phyloP scores from a whole-genome alignment of 2,888 invertebrate species.

The Drosophila demipolita region DNA sequence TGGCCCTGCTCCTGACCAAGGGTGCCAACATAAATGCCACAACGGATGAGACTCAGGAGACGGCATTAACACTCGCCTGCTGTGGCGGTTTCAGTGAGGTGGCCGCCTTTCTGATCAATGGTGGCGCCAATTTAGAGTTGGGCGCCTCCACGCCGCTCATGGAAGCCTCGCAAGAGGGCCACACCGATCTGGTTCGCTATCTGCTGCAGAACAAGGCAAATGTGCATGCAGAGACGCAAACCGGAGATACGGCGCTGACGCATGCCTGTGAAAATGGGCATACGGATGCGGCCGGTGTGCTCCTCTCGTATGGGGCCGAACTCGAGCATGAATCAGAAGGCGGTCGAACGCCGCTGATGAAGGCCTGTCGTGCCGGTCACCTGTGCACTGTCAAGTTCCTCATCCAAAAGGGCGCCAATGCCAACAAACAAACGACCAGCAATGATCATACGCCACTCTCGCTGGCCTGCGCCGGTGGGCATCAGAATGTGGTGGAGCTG shows the following conservation, averaged over 20 bases:
- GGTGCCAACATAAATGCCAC: conserved; percentile 99
- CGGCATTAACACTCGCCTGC: conserved; percentile 96
- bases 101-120: conserved; percentile 97
- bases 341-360: conserved; percentile 99
- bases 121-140: conserved; percentile 97
- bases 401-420: conserved; percentile 93
- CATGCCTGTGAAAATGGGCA: conserved; percentile 99
- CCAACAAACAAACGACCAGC: conserved; percentile 95
- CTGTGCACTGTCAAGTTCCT: conserved; percentile 98
- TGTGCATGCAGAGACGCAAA: conserved; percentile 97
- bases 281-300: conserved; percentile 97
- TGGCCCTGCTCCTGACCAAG: conserved; percentile 95
- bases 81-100: conserved; percentile 98
- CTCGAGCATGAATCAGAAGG: conserved; percentile 98
- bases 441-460: conserved; percentile 99
- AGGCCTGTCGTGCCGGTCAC: conserved; percentile 98
- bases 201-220: conserved; percentile 94
- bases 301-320: conserved; percentile 95
- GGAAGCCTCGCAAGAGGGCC: conserved; percentile 99
- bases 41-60: conserved; percentile 99
- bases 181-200: conserved; percentile 94
- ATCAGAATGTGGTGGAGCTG: conserved; percentile 96
- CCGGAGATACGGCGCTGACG: conserved; percentile 97
- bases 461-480: conserved; percentile 98
- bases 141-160: conserved; percentile 98